Percentiles rank a stretch among this genome's conserved stretches.
These are phyloP conservation scores for Sesamia inferens DNA, from an alignment of 2,888 invertebrate genomes.

Conservation along the genomic window DNA sequence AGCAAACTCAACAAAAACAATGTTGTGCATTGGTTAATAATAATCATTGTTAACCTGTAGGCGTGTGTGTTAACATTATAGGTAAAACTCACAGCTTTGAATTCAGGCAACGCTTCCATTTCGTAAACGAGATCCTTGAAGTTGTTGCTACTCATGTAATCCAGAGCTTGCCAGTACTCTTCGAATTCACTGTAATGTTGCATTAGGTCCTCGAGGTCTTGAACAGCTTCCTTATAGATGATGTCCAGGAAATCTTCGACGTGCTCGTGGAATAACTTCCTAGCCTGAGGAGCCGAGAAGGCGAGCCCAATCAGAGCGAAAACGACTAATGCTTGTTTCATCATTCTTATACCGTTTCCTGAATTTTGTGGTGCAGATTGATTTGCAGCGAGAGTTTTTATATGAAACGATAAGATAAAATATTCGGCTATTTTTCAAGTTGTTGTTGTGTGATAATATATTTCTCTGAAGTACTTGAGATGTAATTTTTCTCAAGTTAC, in stretches of 20 bases:
- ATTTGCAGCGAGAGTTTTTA: conserved; percentile 58
- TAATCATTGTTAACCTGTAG: neutral
- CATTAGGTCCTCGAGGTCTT: conserved; percentile 66
- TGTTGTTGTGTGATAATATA: conserved; percentile 19
- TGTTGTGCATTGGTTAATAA: neutral
- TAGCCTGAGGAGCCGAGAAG: conserved; percentile 75
- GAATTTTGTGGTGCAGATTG: conserved; percentile 54
- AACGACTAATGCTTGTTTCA: conserved; percentile 73
- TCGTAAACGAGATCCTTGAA: conserved; percentile 78
- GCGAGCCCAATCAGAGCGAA: conserved; percentile 71
- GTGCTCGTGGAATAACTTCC: conserved; percentile 81
- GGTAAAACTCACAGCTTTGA: conserved; percentile 76
- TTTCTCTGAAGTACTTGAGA: conserved; percentile 22
- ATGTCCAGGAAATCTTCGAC: conserved; percentile 78
- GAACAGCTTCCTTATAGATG: conserved; percentile 69
- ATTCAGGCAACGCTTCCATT: conserved; percentile 81
- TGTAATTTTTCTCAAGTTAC: too few species aligned
- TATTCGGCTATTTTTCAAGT: too few species aligned
- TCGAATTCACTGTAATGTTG: conserved; percentile 75
- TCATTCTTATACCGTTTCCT: conserved; percentile 62
- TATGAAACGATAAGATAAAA: conserved; percentile 51
- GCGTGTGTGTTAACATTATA: neutral
- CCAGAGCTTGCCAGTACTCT: conserved; percentile 72
- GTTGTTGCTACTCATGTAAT: conserved; percentile 72
- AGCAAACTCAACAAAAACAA: neutral